A percentile compares a stretch with the other conserved stretches of the same genome.
These are phyloP conservation scores for Asarcornis scutulata DNA, from an alignment of 2,113 vertebrate genomes.

Conservation along the genomic window DNA sequence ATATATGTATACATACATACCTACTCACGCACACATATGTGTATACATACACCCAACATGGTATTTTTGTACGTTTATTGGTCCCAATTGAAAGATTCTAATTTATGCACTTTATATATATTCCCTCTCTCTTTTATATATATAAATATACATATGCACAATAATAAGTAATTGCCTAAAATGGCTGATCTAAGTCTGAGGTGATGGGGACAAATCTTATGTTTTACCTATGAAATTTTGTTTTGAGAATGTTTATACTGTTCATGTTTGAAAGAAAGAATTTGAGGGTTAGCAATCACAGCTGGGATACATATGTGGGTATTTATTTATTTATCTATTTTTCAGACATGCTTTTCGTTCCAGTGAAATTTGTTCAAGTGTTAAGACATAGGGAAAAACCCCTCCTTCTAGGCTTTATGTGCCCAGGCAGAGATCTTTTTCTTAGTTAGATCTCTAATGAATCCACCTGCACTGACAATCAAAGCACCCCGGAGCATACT, in stretches of 20 bases:
- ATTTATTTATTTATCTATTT: not conserved
- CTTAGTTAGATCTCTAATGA: not conserved
- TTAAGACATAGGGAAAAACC: not conserved
- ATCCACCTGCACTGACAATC: not conserved
- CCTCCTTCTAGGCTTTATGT: not conserved
- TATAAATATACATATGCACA: not conserved
- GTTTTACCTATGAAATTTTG: not conserved
- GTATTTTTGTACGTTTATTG: not conserved
- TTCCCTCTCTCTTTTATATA: not conserved
- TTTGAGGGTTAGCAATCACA: not conserved
- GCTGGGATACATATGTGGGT: rapidly evolving
- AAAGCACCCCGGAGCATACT: not conserved
- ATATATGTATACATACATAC: not conserved
- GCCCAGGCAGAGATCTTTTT: not conserved
- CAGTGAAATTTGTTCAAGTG: not conserved
- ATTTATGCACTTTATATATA: not conserved
- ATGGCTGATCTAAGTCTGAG: not conserved
- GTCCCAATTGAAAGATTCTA: not conserved
- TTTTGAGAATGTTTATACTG: not conserved
- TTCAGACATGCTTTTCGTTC: not conserved
- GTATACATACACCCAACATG: not conserved
- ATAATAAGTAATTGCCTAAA: not conserved
- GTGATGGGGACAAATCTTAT: not conserved
- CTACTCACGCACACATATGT: not conserved
- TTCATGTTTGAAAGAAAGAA: not conserved